A percentile compares a stretch with the other conserved stretches of the same genome.
These are phyloP conservation scores for Perca schrenkii DNA, from an alignment of 2,113 vertebrate species.

Conservation along the genomic window DNA sequence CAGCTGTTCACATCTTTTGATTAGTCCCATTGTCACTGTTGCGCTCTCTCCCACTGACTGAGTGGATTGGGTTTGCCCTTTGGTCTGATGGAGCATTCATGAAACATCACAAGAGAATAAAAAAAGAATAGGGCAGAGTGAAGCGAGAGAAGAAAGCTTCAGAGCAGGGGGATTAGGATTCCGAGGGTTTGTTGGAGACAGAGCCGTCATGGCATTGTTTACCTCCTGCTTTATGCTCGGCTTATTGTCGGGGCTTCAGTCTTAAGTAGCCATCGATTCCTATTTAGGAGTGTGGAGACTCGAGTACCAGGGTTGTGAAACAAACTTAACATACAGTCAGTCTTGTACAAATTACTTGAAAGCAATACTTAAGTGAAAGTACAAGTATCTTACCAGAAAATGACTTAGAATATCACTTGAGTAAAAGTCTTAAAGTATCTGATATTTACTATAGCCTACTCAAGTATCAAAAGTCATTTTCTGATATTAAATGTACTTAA, in stretches of 20 bases:
- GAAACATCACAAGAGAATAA: slow-evolving; percentile 46
- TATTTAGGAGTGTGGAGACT: slow-evolving; percentile 50
- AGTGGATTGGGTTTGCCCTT: slow-evolving; percentile 60
- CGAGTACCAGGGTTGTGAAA: slow-evolving; percentile 17
- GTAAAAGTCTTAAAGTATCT: too few relatives aligned
- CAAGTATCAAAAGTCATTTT: too few relatives aligned
- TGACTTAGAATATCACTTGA: too few relatives aligned
- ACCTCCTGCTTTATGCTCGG: slow-evolving; percentile 56
- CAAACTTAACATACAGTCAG: too few relatives aligned
- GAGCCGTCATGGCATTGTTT: slow-evolving; percentile 62
- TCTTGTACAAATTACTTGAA: too few relatives aligned
- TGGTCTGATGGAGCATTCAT: slow-evolving; percentile 62
- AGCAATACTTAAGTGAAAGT: too few relatives aligned
- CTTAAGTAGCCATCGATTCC: slow-evolving; percentile 71
- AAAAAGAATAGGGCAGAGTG: slow-evolving; percentile 34
- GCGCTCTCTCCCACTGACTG: slow-evolving; percentile 14
- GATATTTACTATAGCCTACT: too few relatives aligned
- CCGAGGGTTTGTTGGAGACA: slow-evolving; percentile 58
- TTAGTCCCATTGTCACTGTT: slow-evolving; percentile 48
- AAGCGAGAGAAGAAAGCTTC: slow-evolving; percentile 46
- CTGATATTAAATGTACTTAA: too few relatives aligned
- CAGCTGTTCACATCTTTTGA: slow-evolving; percentile 52
- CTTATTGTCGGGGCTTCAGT: slow-evolving; percentile 58
- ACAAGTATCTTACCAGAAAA: too few relatives aligned
- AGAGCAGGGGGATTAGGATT: slow-evolving; percentile 60